phyloP scores from a whole-genome alignment of 2,113 vertebrate species.

The Erinaceus europaeus region DNA sequence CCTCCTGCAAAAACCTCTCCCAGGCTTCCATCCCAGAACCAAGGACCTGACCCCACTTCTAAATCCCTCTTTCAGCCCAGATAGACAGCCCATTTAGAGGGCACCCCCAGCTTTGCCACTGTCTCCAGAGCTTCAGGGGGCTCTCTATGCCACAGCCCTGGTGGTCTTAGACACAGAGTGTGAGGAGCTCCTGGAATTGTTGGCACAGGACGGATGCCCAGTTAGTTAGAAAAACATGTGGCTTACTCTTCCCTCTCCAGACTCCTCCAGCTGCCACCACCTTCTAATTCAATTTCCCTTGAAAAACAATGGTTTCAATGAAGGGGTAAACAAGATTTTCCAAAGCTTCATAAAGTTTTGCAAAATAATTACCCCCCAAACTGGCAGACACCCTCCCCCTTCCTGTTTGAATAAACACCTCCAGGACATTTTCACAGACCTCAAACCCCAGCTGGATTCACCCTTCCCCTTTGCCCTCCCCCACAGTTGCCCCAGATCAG shows the following conservation, averaged over 20 bases:
- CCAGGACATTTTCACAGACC: conserved; percentile 36
- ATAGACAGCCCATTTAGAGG: neutral
- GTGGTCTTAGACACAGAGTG: conserved; percentile 56
- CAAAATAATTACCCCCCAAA: conserved; percentile 73
- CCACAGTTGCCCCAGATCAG: neutral
- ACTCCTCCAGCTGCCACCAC: conserved; percentile 57
- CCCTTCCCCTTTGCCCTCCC: neutral
- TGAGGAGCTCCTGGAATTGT: conserved; percentile 53
- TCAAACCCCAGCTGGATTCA: neutral
- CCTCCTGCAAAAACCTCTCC: neutral
- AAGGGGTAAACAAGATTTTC: conserved; percentile 77
- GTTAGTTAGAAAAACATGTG: conserved; percentile 77
- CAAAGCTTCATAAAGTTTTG: conserved; percentile 73
- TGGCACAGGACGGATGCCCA: conserved; percentile 59
- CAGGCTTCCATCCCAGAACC: neutral
- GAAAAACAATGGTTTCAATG: conserved; percentile 77
- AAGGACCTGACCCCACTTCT: neutral
- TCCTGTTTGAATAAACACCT: conserved; percentile 35
- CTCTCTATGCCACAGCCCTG: conserved; percentile 30
- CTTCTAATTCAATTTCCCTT: conserved; percentile 78
- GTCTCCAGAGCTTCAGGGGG: neutral
- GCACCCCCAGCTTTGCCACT: neutral
- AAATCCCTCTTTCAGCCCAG: neutral
- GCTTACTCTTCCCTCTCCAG: conserved; percentile 57
- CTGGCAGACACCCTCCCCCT: conserved; percentile 23